Conservation (phyloP, 2,888 invertebrate species). For the Ochlodes sylvanus region DNA sequence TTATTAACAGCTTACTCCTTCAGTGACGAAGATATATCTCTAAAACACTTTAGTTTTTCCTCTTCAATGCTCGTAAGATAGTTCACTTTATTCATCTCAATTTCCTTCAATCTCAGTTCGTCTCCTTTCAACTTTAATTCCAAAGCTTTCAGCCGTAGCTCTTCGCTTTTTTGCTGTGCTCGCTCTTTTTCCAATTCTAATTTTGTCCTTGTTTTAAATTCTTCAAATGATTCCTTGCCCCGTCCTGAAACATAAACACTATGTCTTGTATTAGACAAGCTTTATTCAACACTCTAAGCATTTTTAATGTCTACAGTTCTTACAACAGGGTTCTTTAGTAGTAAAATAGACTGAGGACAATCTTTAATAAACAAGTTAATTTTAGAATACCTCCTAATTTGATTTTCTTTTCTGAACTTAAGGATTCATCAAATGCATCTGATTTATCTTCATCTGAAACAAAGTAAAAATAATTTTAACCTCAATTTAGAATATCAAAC, state of each 20-base stretch:
- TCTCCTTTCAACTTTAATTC: constrained; percentile 59
- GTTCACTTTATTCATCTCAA: constrained; percentile 60
- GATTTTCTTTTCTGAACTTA: constrained; percentile 45
- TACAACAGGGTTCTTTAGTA: no score
- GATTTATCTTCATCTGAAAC: constrained; percentile 46
- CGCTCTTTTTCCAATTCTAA: constrained; percentile 54
- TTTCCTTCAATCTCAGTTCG: constrained; percentile 57
- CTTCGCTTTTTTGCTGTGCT: constrained; percentile 56
- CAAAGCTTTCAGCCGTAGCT: constrained; percentile 55
- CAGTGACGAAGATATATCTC: constrained; percentile 55
- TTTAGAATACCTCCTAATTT: constrained; percentile 42
- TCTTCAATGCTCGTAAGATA: constrained; percentile 58
- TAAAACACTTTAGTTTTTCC: constrained; percentile 59
- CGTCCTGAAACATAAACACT: constrained; percentile 41
- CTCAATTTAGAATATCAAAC: no score
- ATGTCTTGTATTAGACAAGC: neutral
- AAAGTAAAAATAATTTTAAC: constrained; percentile 3
- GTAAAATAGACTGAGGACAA: neutral
- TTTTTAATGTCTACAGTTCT: constrained; percentile 13
- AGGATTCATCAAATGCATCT: constrained; percentile 44
- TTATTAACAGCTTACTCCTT: constrained; percentile 52
- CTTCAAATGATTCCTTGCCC: constrained; percentile 49
- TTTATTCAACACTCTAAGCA: neutral
- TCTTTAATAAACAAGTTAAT: no score
- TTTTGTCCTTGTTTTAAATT: constrained; percentile 52